Conservation (phyloP, 1,140 invertebrate species). For the Dreissena polymorpha region DNA sequence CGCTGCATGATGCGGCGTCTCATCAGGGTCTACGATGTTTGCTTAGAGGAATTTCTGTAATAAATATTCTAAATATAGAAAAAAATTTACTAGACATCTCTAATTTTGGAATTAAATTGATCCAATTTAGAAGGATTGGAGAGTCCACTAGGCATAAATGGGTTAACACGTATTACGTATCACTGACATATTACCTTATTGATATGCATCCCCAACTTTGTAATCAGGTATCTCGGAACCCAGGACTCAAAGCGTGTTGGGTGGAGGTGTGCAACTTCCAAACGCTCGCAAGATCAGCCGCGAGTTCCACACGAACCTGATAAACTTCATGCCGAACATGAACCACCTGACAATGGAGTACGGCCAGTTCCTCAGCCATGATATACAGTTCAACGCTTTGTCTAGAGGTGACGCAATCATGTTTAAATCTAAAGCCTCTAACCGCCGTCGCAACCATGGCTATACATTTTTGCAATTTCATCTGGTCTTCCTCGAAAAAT, state of each 20-base stretch:
- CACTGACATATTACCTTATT: too few species aligned
- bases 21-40: too few species aligned
- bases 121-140: too few species aligned
- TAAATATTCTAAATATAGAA: too few species aligned
- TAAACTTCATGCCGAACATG: background rate
- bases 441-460: too few species aligned
- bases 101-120: too few species aligned
- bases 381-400: conserved; percentile 57
- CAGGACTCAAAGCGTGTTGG: conserved; percentile 12
- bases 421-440: background rate
- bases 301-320: conserved; percentile 31
- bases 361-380: conserved; percentile 68
- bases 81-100: too few species aligned
- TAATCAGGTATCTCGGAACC: conserved; percentile 23
- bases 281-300: conserved; percentile 54
- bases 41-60: too few species aligned
- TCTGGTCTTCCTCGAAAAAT: background rate
- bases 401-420: conserved; percentile 27
- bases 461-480: background rate
- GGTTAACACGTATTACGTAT: background rate
- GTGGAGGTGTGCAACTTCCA: background rate
- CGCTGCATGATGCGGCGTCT: too few species aligned
- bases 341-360: conserved; percentile 59
- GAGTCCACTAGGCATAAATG: too few species aligned
- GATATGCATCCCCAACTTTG: too few species aligned